Conservation (phyloP, 2,797 vertebrate genomes). For the Leucoraja ocellata region DNA sequence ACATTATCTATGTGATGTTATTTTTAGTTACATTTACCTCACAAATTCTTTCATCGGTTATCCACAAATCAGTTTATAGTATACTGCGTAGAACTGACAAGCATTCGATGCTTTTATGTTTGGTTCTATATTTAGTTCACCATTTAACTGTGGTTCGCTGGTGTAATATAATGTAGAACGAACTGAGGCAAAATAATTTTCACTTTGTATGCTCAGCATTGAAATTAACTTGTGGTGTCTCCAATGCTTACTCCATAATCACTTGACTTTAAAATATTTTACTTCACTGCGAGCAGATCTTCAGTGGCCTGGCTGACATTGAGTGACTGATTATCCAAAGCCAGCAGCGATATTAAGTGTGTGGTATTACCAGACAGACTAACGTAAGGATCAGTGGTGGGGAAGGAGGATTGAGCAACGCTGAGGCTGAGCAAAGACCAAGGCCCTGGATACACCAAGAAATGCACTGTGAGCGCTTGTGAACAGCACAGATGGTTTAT, state of each 20-base stretch:
- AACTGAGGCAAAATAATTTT: background rate
- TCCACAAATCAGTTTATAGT: slow-evolving; percentile 1
- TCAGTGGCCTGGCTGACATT: no score
- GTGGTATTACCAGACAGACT: background rate
- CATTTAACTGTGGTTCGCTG: background rate
- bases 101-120: background rate
- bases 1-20: background rate
- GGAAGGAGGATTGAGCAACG: background rate
- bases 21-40: background rate
- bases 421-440: background rate
- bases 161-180: background rate
- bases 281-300: background rate
- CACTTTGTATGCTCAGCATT: background rate
- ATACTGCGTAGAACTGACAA: background rate
- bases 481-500: background rate
- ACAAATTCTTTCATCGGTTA: slow-evolving; percentile 6
- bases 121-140: background rate
- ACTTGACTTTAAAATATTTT: background rate
- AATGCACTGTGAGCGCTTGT: background rate
- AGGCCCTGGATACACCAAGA: no score
- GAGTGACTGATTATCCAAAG: background rate
- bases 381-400: background rate
- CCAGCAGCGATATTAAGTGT: background rate
- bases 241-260: background rate
- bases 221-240: background rate